Evolutionary conservation across 1,140 invertebrate genomes (phyloP).

Genomic region (Bombus sibiricus): DNA sequence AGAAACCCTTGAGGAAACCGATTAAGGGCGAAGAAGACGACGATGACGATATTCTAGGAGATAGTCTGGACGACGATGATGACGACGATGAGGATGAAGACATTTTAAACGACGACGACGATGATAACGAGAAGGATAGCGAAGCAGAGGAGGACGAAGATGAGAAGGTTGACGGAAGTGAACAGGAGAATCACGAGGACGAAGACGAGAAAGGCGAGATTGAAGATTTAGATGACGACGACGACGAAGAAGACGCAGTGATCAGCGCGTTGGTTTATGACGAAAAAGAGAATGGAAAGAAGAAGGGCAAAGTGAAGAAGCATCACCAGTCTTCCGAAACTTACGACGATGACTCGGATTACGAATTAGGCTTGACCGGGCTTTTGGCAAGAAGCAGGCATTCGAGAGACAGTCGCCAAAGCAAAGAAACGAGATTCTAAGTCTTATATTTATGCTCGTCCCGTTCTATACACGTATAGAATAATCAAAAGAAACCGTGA

Average conservation of each 20-base stretch:
- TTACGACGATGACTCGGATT: conserved; percentile 74
- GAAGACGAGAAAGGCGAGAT: conserved; percentile 61
- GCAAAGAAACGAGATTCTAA: conserved; percentile 77
- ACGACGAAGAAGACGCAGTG: conserved; percentile 70
- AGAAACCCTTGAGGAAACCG: conserved; percentile 55
- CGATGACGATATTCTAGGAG: conserved; percentile 65
- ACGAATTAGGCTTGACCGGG: conserved; percentile 70
- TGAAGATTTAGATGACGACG: conserved; percentile 66
- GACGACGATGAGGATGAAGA: conserved; percentile 64
- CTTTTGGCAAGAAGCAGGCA: conserved; percentile 67
- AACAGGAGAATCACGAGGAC: conserved; percentile 52
- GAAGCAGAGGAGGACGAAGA: conserved; percentile 53
- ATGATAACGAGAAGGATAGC: conserved; percentile 59
- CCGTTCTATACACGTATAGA: not conserved
- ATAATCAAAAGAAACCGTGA: conserved; percentile 11
- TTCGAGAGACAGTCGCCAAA: conserved; percentile 62
- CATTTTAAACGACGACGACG: conserved; percentile 50
- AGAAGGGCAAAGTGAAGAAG: conserved; percentile 59
- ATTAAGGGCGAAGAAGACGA: conserved; percentile 68
- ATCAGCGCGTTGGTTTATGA: conserved; percentile 70
- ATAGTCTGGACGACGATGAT: conserved; percentile 65
- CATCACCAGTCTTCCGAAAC: conserved; percentile 59
- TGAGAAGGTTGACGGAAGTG: conserved; percentile 56
- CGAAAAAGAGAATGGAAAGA: conserved; percentile 65
- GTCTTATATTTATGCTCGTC: not conserved